A percentile compares a stretch with the other conserved stretches of the same genome.
Evolutionary conservation across 2,113 vertebrate genomes (phyloP).

Genomic region (Cochlearius cochlearius): DNA sequence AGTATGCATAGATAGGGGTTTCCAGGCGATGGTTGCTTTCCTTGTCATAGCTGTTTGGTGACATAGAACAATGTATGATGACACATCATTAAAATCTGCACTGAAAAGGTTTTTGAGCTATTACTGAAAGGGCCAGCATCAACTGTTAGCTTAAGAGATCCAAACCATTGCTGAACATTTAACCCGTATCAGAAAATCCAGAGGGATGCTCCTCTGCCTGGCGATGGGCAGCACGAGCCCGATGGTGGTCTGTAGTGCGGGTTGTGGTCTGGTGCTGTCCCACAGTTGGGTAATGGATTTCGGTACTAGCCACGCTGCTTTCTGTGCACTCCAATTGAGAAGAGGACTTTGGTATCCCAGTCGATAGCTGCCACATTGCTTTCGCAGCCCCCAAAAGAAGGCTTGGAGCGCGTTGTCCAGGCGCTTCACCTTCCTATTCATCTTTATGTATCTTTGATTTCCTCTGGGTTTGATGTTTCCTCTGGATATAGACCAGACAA

Average conservation of each 20-base stretch:
- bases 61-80: background rate
- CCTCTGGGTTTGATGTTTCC: background rate
- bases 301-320: background rate
- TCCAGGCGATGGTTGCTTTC: background rate
- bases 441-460: background rate
- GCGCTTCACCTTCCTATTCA: background rate
- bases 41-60: background rate
- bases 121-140: background rate
- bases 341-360: background rate
- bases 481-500: background rate
- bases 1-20: background rate
- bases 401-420: background rate
- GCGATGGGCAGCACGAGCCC: background rate
- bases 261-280: background rate
- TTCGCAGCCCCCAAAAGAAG: background rate
- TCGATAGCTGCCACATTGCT: background rate
- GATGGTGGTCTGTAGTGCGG: fast-evolving
- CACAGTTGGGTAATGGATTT: background rate
- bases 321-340: background rate
- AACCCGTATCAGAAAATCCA: fast-evolving
- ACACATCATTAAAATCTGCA: background rate
- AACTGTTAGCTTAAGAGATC: background rate
- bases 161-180: fast-evolving
- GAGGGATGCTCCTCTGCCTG: background rate
- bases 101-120: background rate